phyloP scores from a whole-genome alignment of 2,797 vertebrate species.

The Galaxias olidus region DNA sequence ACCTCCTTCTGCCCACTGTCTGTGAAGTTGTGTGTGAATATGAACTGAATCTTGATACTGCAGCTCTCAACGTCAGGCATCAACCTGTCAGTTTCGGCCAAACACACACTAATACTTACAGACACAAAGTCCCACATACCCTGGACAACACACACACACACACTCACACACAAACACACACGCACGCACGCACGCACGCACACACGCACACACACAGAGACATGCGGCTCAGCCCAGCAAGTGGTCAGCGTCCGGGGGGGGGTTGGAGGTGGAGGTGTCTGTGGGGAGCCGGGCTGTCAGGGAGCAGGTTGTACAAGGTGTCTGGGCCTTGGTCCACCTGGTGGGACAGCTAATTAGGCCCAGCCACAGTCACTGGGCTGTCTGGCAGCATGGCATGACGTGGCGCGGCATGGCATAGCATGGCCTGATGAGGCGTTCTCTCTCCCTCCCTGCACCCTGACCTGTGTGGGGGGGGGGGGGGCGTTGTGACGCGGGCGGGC shows the following conservation, averaged over 20 bases:
- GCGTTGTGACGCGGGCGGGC: slow-evolving; percentile 15
- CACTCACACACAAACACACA: slow-evolving; percentile 15
- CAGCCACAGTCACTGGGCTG: slow-evolving; percentile 60
- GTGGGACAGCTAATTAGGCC: slow-evolving; percentile 77
- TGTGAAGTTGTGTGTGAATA: neutral
- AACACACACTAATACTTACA: slow-evolving; percentile 13
- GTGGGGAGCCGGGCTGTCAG: slow-evolving; percentile 67
- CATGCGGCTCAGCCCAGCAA: neutral
- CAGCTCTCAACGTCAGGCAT: neutral
- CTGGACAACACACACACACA: slow-evolving; percentile 9
- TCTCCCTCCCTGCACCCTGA: neutral
- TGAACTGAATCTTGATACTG: neutral
- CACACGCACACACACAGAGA: slow-evolving; percentile 5
- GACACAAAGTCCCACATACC: neutral
- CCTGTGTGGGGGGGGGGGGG: too few relatives aligned
- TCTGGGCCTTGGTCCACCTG: slow-evolving; percentile 63
- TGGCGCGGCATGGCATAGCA: slow-evolving; percentile 49
- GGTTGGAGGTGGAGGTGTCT: slow-evolving; percentile 61
- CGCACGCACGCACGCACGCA: neutral
- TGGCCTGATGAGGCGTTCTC: slow-evolving; percentile 3
- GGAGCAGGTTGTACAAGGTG: slow-evolving; percentile 58
- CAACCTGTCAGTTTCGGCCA: neutral
- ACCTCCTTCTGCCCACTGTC: neutral
- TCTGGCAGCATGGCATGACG: slow-evolving; percentile 62
- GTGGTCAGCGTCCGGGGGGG: slow-evolving; percentile 49